These are phyloP conservation scores for Oegoconia quadripuncta DNA, from an alignment of 2,888 invertebrate genomes.

Conservation along the genomic window DNA sequence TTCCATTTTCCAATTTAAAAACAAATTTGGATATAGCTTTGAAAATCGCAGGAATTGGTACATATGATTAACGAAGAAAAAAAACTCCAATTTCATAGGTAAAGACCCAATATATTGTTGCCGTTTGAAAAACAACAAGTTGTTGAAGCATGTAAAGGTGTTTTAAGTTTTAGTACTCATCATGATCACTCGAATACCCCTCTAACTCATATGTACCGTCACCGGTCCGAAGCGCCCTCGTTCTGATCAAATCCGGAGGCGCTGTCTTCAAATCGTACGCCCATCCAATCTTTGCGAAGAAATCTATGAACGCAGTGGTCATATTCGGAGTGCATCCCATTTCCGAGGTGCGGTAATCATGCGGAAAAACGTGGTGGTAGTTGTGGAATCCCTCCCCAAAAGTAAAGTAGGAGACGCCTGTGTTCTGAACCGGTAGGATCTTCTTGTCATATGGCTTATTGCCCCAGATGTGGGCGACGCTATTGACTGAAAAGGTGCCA, in stretches of 20 bases:
- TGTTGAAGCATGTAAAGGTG: too few species aligned
- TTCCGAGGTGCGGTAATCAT: conserved; percentile 37
- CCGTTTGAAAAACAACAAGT: too few species aligned
- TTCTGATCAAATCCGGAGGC: conserved; percentile 49
- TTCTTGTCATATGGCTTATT: conserved; percentile 52
- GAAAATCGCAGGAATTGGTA: too few species aligned
- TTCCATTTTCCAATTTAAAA: too few species aligned
- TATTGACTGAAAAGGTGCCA: conserved; percentile 79
- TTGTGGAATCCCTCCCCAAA: conserved; percentile 38
- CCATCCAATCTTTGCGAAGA: conserved; percentile 82
- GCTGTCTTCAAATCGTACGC: conserved; percentile 87
- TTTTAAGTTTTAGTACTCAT: too few species aligned
- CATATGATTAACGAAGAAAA: too few species aligned
- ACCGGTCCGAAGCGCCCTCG: conserved; percentile 35
- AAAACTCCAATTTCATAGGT: too few species aligned
- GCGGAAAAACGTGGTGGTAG: conserved; percentile 36
- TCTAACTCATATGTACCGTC: too few species aligned
- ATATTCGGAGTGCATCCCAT: conserved; percentile 44
- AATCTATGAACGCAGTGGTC: conserved; percentile 73
- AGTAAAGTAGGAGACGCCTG: conserved; percentile 18
- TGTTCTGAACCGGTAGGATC: conserved; percentile 24
- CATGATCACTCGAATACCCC: not conserved
- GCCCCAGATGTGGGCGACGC: conserved; percentile 75
- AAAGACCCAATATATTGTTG: too few species aligned
- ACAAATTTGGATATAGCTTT: too few species aligned